These are phyloP conservation scores for Cactoblastis cactorum DNA, from an alignment of 2,888 invertebrate species.

Conservation along the genomic window DNA sequence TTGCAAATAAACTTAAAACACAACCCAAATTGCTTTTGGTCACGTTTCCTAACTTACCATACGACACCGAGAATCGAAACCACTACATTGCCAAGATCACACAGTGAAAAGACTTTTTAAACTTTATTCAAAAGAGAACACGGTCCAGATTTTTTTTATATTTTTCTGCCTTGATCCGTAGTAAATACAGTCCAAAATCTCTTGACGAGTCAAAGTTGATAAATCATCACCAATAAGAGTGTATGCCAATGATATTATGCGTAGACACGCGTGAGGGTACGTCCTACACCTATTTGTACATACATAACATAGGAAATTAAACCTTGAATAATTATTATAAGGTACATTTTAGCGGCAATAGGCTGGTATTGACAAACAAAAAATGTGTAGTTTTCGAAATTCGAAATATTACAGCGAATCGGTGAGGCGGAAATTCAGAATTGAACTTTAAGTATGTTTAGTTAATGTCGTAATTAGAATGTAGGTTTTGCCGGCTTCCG, in stretches of 20 bases:
- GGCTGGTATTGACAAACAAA: slow-evolving; percentile 25
- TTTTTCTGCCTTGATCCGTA: slow-evolving; percentile 21
- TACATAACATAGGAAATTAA: slow-evolving; percentile 29
- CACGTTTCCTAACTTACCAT: slow-evolving; percentile 23
- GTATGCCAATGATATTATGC: slow-evolving; percentile 73
- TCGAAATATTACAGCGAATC: slow-evolving; percentile 24
- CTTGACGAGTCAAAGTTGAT: slow-evolving; percentile 50
- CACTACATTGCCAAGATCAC: slow-evolving; percentile 39
- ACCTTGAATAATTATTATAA: slow-evolving; percentile 26
- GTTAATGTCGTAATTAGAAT: slow-evolving; percentile 43
- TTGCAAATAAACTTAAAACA: slow-evolving; percentile 11
- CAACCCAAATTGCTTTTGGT: slow-evolving; percentile 17
- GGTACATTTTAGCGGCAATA: slow-evolving; percentile 26
- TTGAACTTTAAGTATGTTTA: slow-evolving; percentile 29
- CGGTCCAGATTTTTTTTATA: slow-evolving; percentile 20
- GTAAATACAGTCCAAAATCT: slow-evolving; percentile 29
- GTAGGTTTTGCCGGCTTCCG: slow-evolving; percentile 47
- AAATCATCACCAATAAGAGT: slow-evolving; percentile 66
- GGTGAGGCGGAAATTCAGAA: slow-evolving; percentile 13
- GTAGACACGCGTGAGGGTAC: slow-evolving; percentile 61
- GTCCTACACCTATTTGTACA: slow-evolving; percentile 34
- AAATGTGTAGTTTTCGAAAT: slow-evolving; percentile 28
- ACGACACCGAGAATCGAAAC: slow-evolving; percentile 16
- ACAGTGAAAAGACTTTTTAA: slow-evolving; percentile 55
- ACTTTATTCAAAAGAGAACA: slow-evolving; percentile 49